Base-by-base conservation (phyloP, 2,888 invertebrate genomes). In the Drosophila neonasuta region DNA sequence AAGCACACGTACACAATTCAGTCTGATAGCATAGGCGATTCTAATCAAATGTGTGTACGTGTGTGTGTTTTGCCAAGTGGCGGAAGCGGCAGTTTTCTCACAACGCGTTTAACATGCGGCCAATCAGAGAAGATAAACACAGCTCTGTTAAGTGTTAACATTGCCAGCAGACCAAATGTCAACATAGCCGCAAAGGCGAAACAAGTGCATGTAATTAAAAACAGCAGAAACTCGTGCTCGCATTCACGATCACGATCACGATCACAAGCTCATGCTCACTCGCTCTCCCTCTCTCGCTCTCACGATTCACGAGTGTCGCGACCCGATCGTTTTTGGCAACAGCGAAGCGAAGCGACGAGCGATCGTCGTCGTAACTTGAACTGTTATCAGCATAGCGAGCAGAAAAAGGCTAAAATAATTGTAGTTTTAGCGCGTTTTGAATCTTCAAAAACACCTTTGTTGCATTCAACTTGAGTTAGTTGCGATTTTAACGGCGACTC, bases 361-460 rank as follows among this genome's bases (percentile, higher is more conserved):
- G 58, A 51, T 34, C 62, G 50, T 45, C 46, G 48, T 82, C 69
- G 75, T 71, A 78, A 78, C 77, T 67, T 48, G 80, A 70, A 77
- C 73, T 79, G 86, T 86, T 83, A 86, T 82, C 81, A 81, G 58
- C 67, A 46, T 62, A 41, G 50, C 41, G 60, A 46, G 61, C 58
- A 39, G 65, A 77, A 84, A 77, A 79, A 73, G 82, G 85, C 75
- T 77, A 65, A 79, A 86, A 80, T 17, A 62, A 64, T 67, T 73
- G 71, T 49, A 49, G 68, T 68, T 74, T 80, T 77, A 71, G 68
- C 68, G 74, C 69, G 76, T 81, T 81, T 81, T 68, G 67, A 68
- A 71, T 84, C 81, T 87, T 83, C 75, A 83, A 83, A 83, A 83
- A 74, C 72, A 56, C 73, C 73, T 70, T 58, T 70, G 75, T 60